Evolutionary conservation across 2,888 invertebrate species (phyloP).

Genomic region (Lampropteryx suffumata): DNA sequence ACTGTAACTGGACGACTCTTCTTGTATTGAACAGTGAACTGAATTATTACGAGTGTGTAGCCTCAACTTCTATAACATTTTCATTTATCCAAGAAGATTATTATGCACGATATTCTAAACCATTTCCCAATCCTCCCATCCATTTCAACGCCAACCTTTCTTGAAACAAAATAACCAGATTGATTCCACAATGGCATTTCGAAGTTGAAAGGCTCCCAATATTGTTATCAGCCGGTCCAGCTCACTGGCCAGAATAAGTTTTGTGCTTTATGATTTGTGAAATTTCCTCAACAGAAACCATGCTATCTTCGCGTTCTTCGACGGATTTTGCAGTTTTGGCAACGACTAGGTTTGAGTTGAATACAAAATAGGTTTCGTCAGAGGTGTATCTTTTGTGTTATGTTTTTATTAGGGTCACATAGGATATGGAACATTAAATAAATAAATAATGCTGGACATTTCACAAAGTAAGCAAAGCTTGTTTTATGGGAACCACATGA

Average conservation of each 20-base stretch:
- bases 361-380: constrained; percentile 20
- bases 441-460: too few relatives aligned
- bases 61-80: background rate
- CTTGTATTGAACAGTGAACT: too few relatives aligned
- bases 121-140: constrained; percentile 7
- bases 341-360: constrained; percentile 15
- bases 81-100: constrained; percentile 5
- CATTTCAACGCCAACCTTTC: constrained; percentile 8
- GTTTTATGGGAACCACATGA: too few relatives aligned
- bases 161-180: constrained; percentile 16
- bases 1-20: too few relatives aligned
- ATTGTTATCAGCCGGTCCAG: constrained; percentile 31
- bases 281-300: constrained; percentile 40
- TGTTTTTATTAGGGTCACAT: background rate
- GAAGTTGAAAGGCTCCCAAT: constrained; percentile 21
- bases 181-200: constrained; percentile 14
- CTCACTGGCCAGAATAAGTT: constrained; percentile 35
- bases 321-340: constrained; percentile 13
- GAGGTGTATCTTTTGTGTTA: background rate
- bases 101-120: constrained; percentile 6
- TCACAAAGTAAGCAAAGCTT: too few relatives aligned
- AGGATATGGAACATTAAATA: too few relatives aligned
- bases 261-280: constrained; percentile 44
- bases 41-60: too few relatives aligned
- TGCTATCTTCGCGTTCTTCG: constrained; percentile 27